Percentiles rank a stretch among this genome's conserved stretches.
phyloP scores from a whole-genome alignment of 1,140 invertebrate species.

The Mercenaria mercenaria region DNA sequence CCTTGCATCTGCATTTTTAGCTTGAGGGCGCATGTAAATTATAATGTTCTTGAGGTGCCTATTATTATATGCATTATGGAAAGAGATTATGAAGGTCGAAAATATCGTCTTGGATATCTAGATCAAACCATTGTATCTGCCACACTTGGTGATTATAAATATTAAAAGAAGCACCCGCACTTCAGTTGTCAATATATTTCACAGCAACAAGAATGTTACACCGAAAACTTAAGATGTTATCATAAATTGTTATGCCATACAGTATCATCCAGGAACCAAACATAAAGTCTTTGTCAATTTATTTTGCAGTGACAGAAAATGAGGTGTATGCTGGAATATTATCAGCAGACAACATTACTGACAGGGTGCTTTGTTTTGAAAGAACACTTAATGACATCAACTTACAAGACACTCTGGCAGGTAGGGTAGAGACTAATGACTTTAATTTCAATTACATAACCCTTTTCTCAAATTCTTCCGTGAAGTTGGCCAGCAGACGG shows the following conservation, averaged over 20 bases:
- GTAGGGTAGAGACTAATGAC: slow-evolving; percentile 59
- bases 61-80: background rate
- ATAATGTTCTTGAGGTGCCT: background rate
- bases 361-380: slow-evolving; percentile 74
- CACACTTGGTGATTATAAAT: too few species aligned
- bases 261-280: too few species aligned
- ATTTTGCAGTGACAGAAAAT: slow-evolving; percentile 69
- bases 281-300: background rate
- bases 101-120: too few species aligned
- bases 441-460: background rate
- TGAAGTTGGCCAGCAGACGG: background rate
- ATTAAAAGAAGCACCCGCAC: too few species aligned
- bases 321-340: slow-evolving; percentile 63
- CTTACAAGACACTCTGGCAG: slow-evolving; percentile 3
- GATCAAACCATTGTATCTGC: too few species aligned
- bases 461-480: background rate
- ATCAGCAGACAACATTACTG: slow-evolving; percentile 27
- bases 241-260: too few species aligned
- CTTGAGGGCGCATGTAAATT: background rate
- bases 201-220: too few species aligned
- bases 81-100: background rate
- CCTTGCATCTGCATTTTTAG: background rate
- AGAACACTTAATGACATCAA: slow-evolving; percentile 71
- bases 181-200: too few species aligned
- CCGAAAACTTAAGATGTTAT: too few species aligned